phyloP scores from a whole-genome alignment of 2,888 invertebrate genomes.

The Adineta ricciae region DNA sequence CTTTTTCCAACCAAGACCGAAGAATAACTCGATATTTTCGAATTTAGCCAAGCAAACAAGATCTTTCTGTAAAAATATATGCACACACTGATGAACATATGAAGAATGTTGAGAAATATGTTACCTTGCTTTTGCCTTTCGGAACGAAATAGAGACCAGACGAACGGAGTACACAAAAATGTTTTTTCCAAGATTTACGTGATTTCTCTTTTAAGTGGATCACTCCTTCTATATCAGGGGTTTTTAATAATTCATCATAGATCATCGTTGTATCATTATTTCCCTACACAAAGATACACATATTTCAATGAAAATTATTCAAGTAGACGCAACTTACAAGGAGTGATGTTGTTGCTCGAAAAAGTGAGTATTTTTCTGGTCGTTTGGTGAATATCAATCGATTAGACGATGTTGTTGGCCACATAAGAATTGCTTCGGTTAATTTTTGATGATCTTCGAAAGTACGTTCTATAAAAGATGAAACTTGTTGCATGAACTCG shows the following conservation, averaged over 20 bases:
- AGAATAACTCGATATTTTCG: constrained; percentile 73
- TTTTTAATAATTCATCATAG: constrained; percentile 41
- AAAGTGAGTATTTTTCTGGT: constrained; percentile 61
- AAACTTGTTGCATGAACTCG: no score
- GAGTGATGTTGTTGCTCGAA: constrained; percentile 51
- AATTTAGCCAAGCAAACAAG: constrained; percentile 82
- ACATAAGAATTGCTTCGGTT: constrained; percentile 87
- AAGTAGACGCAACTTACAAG: not conserved
- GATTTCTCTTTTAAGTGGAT: constrained; percentile 88
- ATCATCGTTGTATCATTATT: not conserved
- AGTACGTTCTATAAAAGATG: constrained; percentile 69
- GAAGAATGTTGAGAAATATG: not conserved
- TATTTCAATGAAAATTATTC: not conserved
- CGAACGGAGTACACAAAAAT: constrained; percentile 84
- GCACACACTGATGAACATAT: not conserved
- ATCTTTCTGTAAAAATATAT: constrained; percentile 50
- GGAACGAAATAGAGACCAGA: constrained; percentile 93
- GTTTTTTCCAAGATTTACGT: constrained; percentile 96
- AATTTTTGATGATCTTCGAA: constrained; percentile 94
- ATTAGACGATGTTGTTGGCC: constrained; percentile 93
- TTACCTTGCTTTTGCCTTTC: constrained; percentile 72
- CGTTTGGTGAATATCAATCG: constrained; percentile 69
- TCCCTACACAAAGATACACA: not conserved
- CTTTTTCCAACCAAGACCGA: constrained; percentile 90
- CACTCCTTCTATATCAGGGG: constrained; percentile 76